Percentiles rank a stretch among this genome's conserved stretches.
phyloP scores from a whole-genome alignment of 2,797 vertebrate genomes.

The Mus caroli region DNA sequence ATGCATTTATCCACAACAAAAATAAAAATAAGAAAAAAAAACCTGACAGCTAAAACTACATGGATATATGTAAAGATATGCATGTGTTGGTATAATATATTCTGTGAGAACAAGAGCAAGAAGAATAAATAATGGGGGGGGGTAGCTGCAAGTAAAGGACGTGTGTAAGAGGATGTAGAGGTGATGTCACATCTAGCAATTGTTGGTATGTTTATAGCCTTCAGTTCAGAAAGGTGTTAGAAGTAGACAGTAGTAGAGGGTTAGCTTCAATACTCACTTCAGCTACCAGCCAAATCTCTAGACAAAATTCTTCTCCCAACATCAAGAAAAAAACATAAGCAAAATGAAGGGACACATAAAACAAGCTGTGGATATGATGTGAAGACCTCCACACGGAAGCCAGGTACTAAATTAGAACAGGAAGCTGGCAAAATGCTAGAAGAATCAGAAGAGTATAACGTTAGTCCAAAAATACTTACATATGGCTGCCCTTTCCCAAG shows the following conservation, averaged over 20 bases:
- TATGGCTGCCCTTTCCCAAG: not conserved
- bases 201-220: not conserved
- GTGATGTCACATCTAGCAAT: not conserved
- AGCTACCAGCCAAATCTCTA: not conserved
- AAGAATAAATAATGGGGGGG: not conserved
- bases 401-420: not conserved
- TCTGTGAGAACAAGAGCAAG: not conserved
- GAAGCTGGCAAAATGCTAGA: not conserved
- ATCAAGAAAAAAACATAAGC: not conserved
- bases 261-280: not conserved
- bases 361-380: not conserved
- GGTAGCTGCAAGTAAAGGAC: not conserved
- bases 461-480: not conserved
- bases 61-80: no score
- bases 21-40: not conserved
- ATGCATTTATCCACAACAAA: not conserved
- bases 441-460: not conserved
- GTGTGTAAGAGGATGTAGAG: not conserved
- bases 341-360: not conserved
- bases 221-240: not conserved
- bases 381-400: not conserved
- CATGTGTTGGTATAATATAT: no score
- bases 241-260: not conserved
- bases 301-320: not conserved
- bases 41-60: not conserved